Conservation (phyloP, 2,888 invertebrate species). For the Unio pictorum region DNA sequence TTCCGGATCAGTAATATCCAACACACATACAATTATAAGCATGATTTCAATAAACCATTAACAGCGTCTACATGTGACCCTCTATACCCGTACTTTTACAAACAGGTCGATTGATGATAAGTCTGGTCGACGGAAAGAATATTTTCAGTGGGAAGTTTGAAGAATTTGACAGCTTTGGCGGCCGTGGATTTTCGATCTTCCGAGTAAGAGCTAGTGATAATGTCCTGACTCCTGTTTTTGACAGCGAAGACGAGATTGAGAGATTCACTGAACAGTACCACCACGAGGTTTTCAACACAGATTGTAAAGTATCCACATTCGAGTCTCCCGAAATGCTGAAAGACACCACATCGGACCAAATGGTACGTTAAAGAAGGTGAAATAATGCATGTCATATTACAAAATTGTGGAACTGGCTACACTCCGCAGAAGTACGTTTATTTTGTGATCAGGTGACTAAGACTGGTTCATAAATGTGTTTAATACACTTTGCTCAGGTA, state of each 20-base stretch:
- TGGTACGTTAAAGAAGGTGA: slow-evolving; percentile 19
- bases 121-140: slow-evolving; percentile 28
- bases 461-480: too few species aligned
- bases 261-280: slow-evolving; percentile 29
- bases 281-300: slow-evolving; percentile 40
- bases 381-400: neutral
- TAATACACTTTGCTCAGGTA: too few species aligned
- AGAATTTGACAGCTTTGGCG: slow-evolving; percentile 37
- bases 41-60: too few species aligned
- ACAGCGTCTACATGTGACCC: neutral
- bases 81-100: neutral
- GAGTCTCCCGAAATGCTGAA: slow-evolving; percentile 38
- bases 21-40: too few species aligned
- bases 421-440: too few species aligned
- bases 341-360: slow-evolving; percentile 34
- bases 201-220: slow-evolving; percentile 16
- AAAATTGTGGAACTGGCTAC: neutral
- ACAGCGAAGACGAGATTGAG: slow-evolving; percentile 41
- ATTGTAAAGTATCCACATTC: slow-evolving; percentile 26
- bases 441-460: too few species aligned
- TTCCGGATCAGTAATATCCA: too few species aligned
- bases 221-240: slow-evolving; percentile 26
- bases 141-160: slow-evolving; percentile 19
- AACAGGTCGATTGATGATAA: slow-evolving; percentile 38
- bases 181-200: slow-evolving; percentile 50